phyloP scores from a whole-genome alignment of 2,113 vertebrate species.

The Tretioscincus oriximinensis region DNA sequence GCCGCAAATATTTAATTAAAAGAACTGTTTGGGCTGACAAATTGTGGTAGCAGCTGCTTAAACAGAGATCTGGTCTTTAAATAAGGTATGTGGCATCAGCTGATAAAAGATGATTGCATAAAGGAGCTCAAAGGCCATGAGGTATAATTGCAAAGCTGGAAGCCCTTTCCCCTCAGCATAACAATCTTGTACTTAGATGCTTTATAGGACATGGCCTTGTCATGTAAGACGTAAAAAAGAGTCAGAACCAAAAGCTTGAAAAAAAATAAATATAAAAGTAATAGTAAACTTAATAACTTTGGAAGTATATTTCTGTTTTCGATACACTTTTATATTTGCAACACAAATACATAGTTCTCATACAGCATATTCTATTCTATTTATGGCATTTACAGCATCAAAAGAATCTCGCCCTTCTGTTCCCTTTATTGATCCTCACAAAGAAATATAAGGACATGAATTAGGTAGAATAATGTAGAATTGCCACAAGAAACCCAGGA shows the following conservation, averaged over 20 bases:
- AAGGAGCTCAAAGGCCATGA: slow-evolving; percentile 39
- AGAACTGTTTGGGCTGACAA: slow-evolving; percentile 39
- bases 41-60: slow-evolving; percentile 67
- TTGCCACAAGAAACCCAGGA: too few species aligned
- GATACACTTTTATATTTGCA: not conserved
- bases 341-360: too few species aligned
- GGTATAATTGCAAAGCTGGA: slow-evolving; percentile 26
- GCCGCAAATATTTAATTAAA: slow-evolving; percentile 71
- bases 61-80: slow-evolving; percentile 64
- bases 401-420: too few species aligned
- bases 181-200: not conserved
- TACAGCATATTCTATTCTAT: too few species aligned
- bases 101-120: slow-evolving; percentile 43
- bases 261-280: not conserved
- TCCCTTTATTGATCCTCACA: too few species aligned
- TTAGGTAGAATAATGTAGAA: too few species aligned
- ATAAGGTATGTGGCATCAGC: slow-evolving; percentile 49
- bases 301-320: not conserved
- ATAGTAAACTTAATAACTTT: not conserved
- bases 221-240: not conserved
- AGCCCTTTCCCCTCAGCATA: not conserved
- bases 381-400: too few species aligned
- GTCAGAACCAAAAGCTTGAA: not conserved
- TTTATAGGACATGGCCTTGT: not conserved
- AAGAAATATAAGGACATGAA: too few species aligned